Percentiles rank a stretch among this genome's conserved stretches.
phyloP scores from a whole-genome alignment of 2,888 invertebrate species.

The Ochropleura leucogaster region DNA sequence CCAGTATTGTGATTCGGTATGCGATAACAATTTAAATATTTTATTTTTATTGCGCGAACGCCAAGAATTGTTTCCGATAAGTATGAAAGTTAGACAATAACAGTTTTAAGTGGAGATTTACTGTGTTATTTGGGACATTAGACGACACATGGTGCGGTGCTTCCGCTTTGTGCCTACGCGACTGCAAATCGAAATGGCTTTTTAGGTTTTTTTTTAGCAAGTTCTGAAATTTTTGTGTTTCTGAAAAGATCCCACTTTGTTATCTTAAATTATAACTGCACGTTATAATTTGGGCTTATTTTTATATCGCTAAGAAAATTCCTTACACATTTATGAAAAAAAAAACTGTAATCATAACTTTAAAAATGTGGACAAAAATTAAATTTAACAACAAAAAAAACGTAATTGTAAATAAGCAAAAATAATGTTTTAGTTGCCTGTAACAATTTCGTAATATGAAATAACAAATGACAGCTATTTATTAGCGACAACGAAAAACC shows the following conservation, averaged over 20 bases:
- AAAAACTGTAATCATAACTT: not conserved
- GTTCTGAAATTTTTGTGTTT: not conserved
- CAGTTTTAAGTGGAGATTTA: conserved; percentile 64
- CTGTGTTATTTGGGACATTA: conserved; percentile 57
- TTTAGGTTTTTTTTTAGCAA: conserved; percentile 34
- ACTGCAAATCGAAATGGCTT: conserved; percentile 30
- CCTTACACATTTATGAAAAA: not conserved
- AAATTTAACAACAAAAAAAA: too few relatives aligned
- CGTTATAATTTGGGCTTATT: not conserved
- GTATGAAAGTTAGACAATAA: conserved; percentile 71
- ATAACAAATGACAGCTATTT: conserved; percentile 51
- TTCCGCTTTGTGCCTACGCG: conserved; percentile 49
- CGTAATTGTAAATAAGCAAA: not conserved
- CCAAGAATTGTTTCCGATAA: conserved; percentile 67
- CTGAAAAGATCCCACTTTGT: not conserved
- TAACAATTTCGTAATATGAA: conserved; percentile 43
- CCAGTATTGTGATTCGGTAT: conserved; percentile 65
- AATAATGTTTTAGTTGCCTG: conserved; percentile 20
- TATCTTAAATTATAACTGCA: not conserved
- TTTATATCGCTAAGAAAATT: not conserved
- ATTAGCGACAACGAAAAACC: conserved; percentile 46
- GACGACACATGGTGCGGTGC: conserved; percentile 52
- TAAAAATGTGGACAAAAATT: not conserved
- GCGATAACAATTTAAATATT: conserved; percentile 72
- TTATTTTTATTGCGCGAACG: conserved; percentile 69